Percentiles rank a stretch among this genome's conserved stretches.
phyloP scores from a whole-genome alignment of 2,888 invertebrate species.

The Sphaerophoria rueppellii region DNA sequence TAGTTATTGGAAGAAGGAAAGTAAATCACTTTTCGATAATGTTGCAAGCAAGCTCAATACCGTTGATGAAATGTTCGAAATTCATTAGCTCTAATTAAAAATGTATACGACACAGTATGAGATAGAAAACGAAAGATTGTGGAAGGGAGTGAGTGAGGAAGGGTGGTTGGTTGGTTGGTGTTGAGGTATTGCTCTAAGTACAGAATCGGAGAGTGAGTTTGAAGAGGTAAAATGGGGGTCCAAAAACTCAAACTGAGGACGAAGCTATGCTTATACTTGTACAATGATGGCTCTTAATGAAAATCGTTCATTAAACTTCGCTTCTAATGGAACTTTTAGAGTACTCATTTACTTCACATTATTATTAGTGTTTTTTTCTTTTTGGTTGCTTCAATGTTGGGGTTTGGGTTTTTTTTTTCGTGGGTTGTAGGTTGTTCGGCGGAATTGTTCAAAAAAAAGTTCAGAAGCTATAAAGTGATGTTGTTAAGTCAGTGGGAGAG shows the following conservation, averaged over 20 bases:
- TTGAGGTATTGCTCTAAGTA: not conserved
- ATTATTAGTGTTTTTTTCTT: constrained; percentile 23
- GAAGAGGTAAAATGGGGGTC: not conserved
- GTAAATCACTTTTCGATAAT: constrained; percentile 71
- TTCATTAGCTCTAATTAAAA: constrained; percentile 73
- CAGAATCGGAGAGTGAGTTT: not conserved
- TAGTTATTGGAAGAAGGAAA: constrained; percentile 50
- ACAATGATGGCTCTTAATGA: constrained; percentile 64
- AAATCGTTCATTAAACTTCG: constrained; percentile 71
- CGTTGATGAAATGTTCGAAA: constrained; percentile 71
- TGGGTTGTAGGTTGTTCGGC: too few species aligned
- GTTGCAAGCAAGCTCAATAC: constrained; percentile 67
- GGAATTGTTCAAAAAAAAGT: constrained; percentile 4
- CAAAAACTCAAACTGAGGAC: not conserved
- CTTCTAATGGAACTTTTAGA: constrained; percentile 72
- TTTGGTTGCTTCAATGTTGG: not conserved
- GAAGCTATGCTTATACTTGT: not conserved
- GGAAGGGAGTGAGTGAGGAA: not conserved
- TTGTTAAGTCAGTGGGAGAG: constrained; percentile 34
- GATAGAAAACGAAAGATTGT: not conserved
- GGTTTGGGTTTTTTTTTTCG: not conserved
- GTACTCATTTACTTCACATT: constrained; percentile 67
- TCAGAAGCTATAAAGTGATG: constrained; percentile 42
- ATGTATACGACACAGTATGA: constrained; percentile 61
- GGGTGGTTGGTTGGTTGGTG: not conserved